Base-by-base conservation (phyloP, 2,888 invertebrate species). In the Xanthia icteritia region DNA sequence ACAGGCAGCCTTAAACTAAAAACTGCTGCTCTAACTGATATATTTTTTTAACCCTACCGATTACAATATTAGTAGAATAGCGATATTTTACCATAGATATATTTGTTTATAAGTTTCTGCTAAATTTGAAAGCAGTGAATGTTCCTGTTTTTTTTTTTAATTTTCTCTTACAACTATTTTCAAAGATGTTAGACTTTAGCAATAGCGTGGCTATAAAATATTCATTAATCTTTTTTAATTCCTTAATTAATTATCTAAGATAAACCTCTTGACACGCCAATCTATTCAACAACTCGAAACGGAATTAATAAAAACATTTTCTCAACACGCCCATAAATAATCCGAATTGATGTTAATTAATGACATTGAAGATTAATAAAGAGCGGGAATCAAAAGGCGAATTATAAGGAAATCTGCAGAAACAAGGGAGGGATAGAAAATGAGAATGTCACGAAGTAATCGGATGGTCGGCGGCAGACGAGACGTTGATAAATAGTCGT, bases 361-460 rank as follows among this genome's bases (percentile, higher is more conserved):
- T 95, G 95, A 95, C 93, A 90, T 88, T 83, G 85, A 89, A 92
- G 93, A 95, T 95, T 94, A 94, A 95, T 94, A 94, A 87, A 88
- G 91, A 90, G 87, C 84, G 79, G 81, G 90, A 94, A 94, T 95
- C 95, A 95, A 94, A 95, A 94, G 94, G 93, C 95, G 94, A 93
- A 94, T 94, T 94, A 95, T 95, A 94, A 95, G 95, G 94, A 94
- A 94, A 94, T 94, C 93, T 92, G 89, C 82, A 89, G 90, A 87
- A 89, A 89, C 86, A 87, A 86, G 90, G 83, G 90, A 91, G 91
- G 93, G 88, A 79, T 83, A 89, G 91, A 93, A n/a, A 94, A 95
- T 95, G 94, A 94, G 94, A 93, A 95, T 94, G 96, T 96, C 96
- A 94, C 94, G 94, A 89, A 83, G 94, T 95, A 95, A 96, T 96